Base-by-base conservation (phyloP, 2,113 vertebrate genomes). In the Phocoena sinus region DNA sequence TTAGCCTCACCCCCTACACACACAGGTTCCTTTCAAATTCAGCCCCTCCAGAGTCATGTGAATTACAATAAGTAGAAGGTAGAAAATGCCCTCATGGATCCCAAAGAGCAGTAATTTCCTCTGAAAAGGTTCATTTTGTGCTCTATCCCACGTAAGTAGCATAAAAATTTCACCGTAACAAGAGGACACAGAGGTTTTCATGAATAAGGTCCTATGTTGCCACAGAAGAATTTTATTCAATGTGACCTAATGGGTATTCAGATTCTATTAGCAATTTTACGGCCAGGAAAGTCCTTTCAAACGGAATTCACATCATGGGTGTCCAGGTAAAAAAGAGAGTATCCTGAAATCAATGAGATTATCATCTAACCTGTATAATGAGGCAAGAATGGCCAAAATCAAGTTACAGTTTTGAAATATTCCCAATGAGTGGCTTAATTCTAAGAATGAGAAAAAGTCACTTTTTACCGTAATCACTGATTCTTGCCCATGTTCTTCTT, bases 121-220 rank as follows among this genome's bases (percentile, higher is more conserved):
- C 93, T 95, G 53, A 92, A 97, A 98, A 97, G 95, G 88, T 92
- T 95, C 47, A 0, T 4, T 98, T 94, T 96, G 94, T 96, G 94
- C 84, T 95, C 86, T 88, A 93, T 73, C 92, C 93, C 96, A 96
- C 18, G 63, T 92, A 94, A 92, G 67, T 14, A 77, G 70, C 79
- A 87, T 53, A 65, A 95, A 97, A 98, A 87, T 36, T 86, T 80
- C 87, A 26, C 94, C 58, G 31, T 41, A 87, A 94, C 71, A 96
- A 79, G 86, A 96, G 33, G 82, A 91, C 74, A 91, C 18, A 0
- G 33, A 91, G 65, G 36, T 98, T 97, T 60, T 77, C 94, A 96
- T 96, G 89, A 98, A 95, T 93, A 97, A 96, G 38, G 58, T 77
- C 84, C 91, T 95, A 21, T n/a, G 70, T 62, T 85, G 65, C 92